Evolutionary conservation across 2,113 vertebrate genomes (phyloP), one percentile per base, ranked within the genome.

Genomic region (Halichoerus grypus): DNA sequence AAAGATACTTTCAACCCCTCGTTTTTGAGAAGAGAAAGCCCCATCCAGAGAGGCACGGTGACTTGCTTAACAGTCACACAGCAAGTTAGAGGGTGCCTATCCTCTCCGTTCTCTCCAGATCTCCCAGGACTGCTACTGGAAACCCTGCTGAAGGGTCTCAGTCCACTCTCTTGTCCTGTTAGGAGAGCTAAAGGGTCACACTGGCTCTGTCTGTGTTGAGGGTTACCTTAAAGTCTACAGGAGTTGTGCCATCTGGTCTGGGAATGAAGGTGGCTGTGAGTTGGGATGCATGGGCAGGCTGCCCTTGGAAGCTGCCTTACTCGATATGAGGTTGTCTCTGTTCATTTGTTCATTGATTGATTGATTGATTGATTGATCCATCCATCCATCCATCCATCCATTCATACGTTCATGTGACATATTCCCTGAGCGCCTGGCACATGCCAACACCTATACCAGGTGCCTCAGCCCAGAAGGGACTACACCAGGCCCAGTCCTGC

Each of bases 401-500:
- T 53, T 42, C 74, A 61, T 0, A 7, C 57, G 51, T 59, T 71
- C 7, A 49, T 81, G 36, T 28, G 31, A 71, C 26, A 49, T 49
- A 7, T 7, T 88, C 84, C 28, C 28, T 0, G 8, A 94, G 84
- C 15, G 19, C 61, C 31, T 31, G 59, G 15, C 28, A 39, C 11
- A 1, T 7, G 21, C 39, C 12, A 7, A 18, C 57, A 22, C 22
- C 3, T 31, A 31, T 49, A 15, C 36, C 7, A 59, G 49, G n/a
- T 28, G 12, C 2, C 42, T 36, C 2, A 1, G 28, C 72, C 21
- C 39, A 69, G 92, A 6, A 57, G 84, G 74, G 39, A 69, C 10
- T 3, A 26, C 0, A 0, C 3, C 49, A 31, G 36, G 36, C 39
- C 0, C 14, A 13, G 36, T 19, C 51, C 26, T 59, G 22, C 31